Base-by-base conservation (phyloP, 2,888 invertebrate genomes). In the Nebria brevicollis region DNA sequence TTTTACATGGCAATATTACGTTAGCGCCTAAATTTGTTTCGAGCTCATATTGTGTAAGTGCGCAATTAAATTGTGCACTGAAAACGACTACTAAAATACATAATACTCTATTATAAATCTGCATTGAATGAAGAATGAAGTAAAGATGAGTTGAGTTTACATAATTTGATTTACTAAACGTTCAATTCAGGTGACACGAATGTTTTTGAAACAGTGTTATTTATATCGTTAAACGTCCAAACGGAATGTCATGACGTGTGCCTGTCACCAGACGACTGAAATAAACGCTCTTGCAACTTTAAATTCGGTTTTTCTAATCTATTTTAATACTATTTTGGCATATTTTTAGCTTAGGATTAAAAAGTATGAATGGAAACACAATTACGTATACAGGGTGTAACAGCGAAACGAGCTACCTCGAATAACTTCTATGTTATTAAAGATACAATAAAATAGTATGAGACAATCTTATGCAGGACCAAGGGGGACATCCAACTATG, bases 1-100 rank as follows among this genome's bases (percentile, higher is more conserved):
- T 94, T 75, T 90, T 89, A 86, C 94, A 94, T 77, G 91, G 90
- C 82, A 94, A 88, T 81, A 91, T 90, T 65, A 92, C 92, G 80
- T 91, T 91, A 77, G 90, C 89, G 77, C 94, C 94, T 75, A 90
- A 91, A 80, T 90, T 86, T 43, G 93, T 92, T 88, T 93, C 91
- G 75, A 86, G 85, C 54, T 64, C 70, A 68, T 13, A 77, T 68
- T 70, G 25, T 54, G n/a, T 70, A 26, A 7, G 25, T 72, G 25
- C 8, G 25, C 25, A 72, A 34, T 10, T 26, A 72, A 26, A n/a
- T 11, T n/a, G 34, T 72, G 20, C n/a, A 72, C 34, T 34, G n/a
- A 15, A 41, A 26, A 34, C 7, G 2, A 34, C 2, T 6, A 34
- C n/a, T 26, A 34, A n/a, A 72, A 72, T 72, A 34, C 0, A 26